Evolutionary conservation across 2,113 vertebrate genomes (phyloP).

Genomic region (Platysternon megacephalum): DNA sequence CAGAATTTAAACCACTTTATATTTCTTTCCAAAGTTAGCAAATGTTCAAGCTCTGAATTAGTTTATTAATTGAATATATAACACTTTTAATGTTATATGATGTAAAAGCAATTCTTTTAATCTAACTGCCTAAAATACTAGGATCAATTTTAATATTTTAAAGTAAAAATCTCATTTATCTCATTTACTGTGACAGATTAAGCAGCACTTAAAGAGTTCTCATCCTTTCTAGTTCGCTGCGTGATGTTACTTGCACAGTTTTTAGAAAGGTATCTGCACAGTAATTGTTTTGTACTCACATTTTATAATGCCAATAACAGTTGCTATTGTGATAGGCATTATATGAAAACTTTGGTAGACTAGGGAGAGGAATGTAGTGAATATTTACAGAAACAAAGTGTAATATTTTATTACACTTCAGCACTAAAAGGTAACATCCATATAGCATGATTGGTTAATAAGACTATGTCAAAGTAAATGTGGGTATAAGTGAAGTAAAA

Average conservation of each 20-base stretch:
- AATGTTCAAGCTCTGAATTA: constrained; percentile 28
- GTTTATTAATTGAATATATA: constrained; percentile 19
- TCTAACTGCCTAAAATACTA: constrained; percentile 28
- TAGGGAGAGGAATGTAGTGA: background rate
- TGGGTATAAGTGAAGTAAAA: background rate
- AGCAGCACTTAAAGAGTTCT: constrained; percentile 51
- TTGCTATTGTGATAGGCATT: background rate
- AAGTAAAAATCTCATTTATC: constrained; percentile 65
- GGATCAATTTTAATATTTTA: constrained; percentile 41
- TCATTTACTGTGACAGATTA: constrained; percentile 55
- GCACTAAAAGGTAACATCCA: background rate
- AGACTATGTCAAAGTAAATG: background rate
- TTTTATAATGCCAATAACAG: background rate
- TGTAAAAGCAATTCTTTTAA: constrained; percentile 25
- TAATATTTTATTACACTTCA: background rate
- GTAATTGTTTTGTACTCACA: constrained; percentile 37
- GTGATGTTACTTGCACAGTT: constrained; percentile 13
- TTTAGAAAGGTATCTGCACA: background rate
- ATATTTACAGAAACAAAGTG: background rate
- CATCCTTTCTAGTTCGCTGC: background rate
- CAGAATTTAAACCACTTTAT: background rate
- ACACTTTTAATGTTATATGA: constrained; percentile 22
- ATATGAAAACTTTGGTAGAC: background rate
- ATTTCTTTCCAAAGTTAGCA: constrained; percentile 1
- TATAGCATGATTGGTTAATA: background rate